Conservation (phyloP, 2,888 invertebrate species). For the Tinea semifulvella region DNA sequence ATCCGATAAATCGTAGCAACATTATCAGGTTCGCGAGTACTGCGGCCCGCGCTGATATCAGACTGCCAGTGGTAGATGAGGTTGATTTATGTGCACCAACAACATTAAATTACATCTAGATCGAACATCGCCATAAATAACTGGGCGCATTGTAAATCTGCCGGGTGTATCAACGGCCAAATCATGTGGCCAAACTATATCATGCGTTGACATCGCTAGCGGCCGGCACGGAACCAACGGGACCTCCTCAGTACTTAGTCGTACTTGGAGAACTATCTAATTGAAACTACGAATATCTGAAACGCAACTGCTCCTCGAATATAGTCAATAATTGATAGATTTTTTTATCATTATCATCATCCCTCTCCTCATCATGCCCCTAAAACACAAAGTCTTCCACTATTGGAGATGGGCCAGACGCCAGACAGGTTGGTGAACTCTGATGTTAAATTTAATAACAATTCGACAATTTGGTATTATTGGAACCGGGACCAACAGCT, state of each 20-base stretch:
- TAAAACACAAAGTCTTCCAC: too few species aligned
- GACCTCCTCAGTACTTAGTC: slow-evolving; percentile 2
- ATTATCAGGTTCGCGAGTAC: slow-evolving; percentile 45
- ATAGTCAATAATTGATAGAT: too few species aligned
- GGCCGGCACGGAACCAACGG: slow-evolving; percentile 21
- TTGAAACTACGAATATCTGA: too few species aligned
- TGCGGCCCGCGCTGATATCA: slow-evolving; percentile 43
- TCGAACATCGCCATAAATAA: slow-evolving; percentile 63
- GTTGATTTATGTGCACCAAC: slow-evolving; percentile 58
- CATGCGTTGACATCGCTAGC: slow-evolving; percentile 38
- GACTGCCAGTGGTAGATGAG: slow-evolving; percentile 41
- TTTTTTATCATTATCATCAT: too few species aligned
- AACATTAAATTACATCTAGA: slow-evolving; percentile 66
- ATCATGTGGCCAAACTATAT: slow-evolving; percentile 51
- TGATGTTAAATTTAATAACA: too few species aligned
- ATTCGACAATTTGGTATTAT: too few species aligned
- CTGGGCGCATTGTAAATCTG: slow-evolving; percentile 60
- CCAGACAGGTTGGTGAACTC: too few species aligned
- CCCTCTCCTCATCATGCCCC: too few species aligned
- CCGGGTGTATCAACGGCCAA: slow-evolving; percentile 55
- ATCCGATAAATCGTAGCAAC: slow-evolving; percentile 32
- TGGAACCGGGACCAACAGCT: too few species aligned
- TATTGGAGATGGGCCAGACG: too few species aligned
- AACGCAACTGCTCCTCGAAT: too few species aligned
- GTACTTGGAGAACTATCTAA: slow-evolving; percentile 6